Percentiles rank a stretch among this genome's conserved stretches.
These are phyloP conservation scores for Tolypeutes matacus DNA, from an alignment of 2,797 vertebrate species.

Conservation along the genomic window DNA sequence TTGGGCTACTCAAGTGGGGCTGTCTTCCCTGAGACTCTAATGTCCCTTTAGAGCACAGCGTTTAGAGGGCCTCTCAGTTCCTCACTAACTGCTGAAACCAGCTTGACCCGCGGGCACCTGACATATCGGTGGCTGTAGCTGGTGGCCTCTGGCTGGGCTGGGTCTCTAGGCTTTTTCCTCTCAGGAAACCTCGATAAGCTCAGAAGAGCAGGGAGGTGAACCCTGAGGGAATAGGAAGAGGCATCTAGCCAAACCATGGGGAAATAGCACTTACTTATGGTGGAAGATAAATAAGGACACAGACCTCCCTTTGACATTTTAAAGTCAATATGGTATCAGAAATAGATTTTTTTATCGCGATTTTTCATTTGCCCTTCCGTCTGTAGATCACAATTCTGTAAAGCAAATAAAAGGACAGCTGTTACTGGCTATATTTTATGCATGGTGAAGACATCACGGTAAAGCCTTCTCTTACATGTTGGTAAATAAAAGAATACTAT, in stretches of 20 bases:
- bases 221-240: rapidly evolving
- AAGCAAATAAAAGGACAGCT: conserved; percentile 45
- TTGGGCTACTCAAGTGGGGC: rapidly evolving
- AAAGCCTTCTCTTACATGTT: not conserved
- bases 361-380: conserved; percentile 62
- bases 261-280: not conserved
- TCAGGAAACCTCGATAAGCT: not conserved
- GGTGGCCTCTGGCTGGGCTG: rapidly evolving
- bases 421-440: not conserved
- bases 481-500: conserved; percentile 38
- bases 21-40: rapidly evolving
- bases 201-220: not conserved
- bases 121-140: rapidly evolving
- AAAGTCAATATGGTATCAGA: conserved; percentile 71
- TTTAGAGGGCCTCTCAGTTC: rapidly evolving
- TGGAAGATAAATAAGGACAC: conserved; percentile 37
- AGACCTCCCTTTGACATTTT: conserved; percentile 60
- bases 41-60: rapidly evolving
- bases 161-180: not conserved
- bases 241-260: rapidly evolving
- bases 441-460: not conserved
- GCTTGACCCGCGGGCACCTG: rapidly evolving
- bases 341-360: conserved; percentile 70
- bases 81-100: rapidly evolving
- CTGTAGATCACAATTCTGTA: conserved; percentile 47